Evolutionary conservation across 2,113 vertebrate genomes (phyloP).

Genomic region (Catagonus wagneri): DNA sequence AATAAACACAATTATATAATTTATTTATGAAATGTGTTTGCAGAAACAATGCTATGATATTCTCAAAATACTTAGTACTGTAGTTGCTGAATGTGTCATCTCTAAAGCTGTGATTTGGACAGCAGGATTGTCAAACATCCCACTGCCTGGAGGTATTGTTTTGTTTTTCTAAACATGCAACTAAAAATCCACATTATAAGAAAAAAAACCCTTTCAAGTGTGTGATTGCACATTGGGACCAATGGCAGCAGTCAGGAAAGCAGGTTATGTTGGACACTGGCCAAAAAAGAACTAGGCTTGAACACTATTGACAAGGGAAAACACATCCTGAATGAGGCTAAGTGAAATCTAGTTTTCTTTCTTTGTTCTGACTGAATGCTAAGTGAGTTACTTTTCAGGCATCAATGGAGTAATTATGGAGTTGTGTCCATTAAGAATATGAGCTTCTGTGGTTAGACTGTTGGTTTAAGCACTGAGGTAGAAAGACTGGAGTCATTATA

Average conservation of each 20-base stretch:
- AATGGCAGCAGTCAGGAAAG: neutral
- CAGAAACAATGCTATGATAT: neutral
- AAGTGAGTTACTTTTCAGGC: slow-evolving; percentile 65
- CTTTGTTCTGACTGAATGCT: slow-evolving; percentile 64
- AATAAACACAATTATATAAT: slow-evolving; percentile 21
- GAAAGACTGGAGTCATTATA: slow-evolving; percentile 58
- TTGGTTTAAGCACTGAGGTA: slow-evolving; percentile 66
- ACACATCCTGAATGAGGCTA: neutral
- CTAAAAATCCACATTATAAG: slow-evolving; percentile 40
- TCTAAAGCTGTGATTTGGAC: neutral
- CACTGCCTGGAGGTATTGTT: neutral
- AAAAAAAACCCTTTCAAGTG: neutral
- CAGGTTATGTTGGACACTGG: neutral
- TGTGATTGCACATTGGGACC: neutral
- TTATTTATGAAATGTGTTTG: slow-evolving; percentile 58
- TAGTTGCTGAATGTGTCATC: slow-evolving; percentile 12
- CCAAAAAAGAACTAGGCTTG: neutral
- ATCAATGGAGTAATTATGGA: slow-evolving; percentile 48
- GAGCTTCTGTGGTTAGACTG: slow-evolving; percentile 67
- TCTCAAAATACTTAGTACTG: slow-evolving; percentile 30
- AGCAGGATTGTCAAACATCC: slow-evolving; percentile 42
- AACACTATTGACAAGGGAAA: slow-evolving; percentile 21
- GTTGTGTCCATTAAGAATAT: slow-evolving; percentile 71
- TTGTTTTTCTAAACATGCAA: slow-evolving; percentile 40
- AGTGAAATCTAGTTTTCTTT: slow-evolving; percentile 39